Conservation (phyloP, 2,113 vertebrate species). For the Anarhynchus alexandrinus region DNA sequence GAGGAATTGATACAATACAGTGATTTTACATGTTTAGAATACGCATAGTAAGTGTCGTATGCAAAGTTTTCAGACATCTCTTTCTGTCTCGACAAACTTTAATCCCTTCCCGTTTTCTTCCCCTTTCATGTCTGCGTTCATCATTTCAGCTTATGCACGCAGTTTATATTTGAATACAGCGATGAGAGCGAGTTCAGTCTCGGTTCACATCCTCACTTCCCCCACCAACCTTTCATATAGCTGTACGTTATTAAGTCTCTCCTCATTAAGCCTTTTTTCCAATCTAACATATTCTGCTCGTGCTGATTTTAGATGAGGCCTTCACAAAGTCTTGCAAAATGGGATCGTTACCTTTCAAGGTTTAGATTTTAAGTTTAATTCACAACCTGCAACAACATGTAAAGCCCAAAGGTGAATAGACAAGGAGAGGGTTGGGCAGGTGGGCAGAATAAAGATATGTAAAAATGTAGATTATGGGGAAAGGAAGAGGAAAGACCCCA, state of each 20-base stretch:
- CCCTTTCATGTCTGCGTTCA: background rate
- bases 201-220: background rate
- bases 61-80: background rate
- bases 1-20: background rate
- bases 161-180: conserved; percentile 13
- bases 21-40: background rate
- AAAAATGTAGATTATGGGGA: background rate
- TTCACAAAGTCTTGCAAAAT: background rate
- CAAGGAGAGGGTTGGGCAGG: background rate
- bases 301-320: background rate
- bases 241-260: background rate
- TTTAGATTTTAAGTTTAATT: conserved; percentile 1
- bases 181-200: background rate
- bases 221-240: background rate
- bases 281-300: background rate
- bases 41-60: background rate
- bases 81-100: background rate
- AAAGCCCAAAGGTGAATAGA: background rate
- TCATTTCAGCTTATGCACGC: background rate
- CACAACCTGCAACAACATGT: background rate
- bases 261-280: background rate
- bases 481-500: background rate
- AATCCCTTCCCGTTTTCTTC: background rate
- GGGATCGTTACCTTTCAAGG: background rate
- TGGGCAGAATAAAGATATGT: background rate